A percentile compares a stretch with the other conserved stretches of the same genome.
Conservation (phyloP, 1,140 invertebrate genomes). For the Drosophila triauraria region DNA sequence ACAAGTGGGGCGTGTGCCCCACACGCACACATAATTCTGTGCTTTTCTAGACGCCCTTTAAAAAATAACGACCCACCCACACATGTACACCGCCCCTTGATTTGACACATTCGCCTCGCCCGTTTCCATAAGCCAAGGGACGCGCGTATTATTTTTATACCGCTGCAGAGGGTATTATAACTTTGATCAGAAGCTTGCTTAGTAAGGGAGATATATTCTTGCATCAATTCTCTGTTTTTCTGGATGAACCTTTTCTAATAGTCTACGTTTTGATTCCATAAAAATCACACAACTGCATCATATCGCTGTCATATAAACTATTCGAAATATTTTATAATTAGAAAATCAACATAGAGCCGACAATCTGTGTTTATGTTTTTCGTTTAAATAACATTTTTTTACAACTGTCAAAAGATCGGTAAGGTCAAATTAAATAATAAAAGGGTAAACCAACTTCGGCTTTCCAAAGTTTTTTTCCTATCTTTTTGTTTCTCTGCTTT, state of each 20-base stretch:
- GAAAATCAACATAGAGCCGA: too few species aligned
- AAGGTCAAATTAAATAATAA: background rate
- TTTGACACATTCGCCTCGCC: background rate
- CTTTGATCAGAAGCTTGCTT: background rate
- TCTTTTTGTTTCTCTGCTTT: background rate
- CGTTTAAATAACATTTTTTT: too few species aligned
- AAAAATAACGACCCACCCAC: slow-evolving; percentile 13
- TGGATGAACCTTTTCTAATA: too few species aligned
- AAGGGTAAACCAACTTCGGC: background rate
- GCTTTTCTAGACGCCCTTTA: background rate
- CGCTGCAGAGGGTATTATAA: background rate
- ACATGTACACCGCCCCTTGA: slow-evolving; percentile 4
- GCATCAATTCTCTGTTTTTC: too few species aligned
- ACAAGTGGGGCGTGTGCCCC: too few species aligned
- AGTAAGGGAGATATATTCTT: too few species aligned
- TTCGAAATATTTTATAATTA: too few species aligned
- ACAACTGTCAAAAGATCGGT: too few species aligned
- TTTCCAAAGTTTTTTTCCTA: background rate
- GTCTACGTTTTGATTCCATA: background rate
- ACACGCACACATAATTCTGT: slow-evolving; percentile 11
- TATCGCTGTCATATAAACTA: too few species aligned
- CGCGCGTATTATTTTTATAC: slow-evolving; percentile 6
- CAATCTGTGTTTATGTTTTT: too few species aligned
- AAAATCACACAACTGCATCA: background rate
- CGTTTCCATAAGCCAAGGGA: background rate